These are phyloP conservation scores for Alcis repandata DNA, from an alignment of 2,888 invertebrate species.

Conservation along the genomic window DNA sequence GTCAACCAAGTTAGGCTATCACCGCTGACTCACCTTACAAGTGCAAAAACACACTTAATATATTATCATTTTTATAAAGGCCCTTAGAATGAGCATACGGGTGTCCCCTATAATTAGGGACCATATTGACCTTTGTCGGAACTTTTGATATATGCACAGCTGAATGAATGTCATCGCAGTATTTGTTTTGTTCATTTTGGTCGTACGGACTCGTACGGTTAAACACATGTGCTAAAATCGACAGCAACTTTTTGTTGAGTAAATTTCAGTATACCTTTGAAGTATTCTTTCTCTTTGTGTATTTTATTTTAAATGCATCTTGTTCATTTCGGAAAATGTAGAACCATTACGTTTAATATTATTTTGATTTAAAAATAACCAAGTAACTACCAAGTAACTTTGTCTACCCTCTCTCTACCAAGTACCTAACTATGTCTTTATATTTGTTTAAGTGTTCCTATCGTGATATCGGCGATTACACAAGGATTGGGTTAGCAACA, in stretches of 20 bases:
- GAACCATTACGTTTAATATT: too few relatives aligned
- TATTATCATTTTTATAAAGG: conserved; percentile 43
- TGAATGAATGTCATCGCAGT: conserved; percentile 39
- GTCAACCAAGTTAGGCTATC: conserved; percentile 70
- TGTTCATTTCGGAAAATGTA: neutral
- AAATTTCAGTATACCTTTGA: neutral
- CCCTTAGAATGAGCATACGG: conserved; percentile 44
- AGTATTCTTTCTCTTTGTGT: neutral
- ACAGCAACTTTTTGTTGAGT: neutral
- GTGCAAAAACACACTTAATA: conserved; percentile 33
- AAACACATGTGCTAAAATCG: conserved; percentile 36
- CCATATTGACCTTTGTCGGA: conserved; percentile 53
- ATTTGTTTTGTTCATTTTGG: conserved; percentile 41
- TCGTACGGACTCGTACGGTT: conserved; percentile 11
- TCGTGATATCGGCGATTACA: conserved; percentile 10
- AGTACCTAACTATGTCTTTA: neutral
- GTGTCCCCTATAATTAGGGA: conserved; percentile 49
- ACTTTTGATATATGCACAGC: conserved; percentile 42
- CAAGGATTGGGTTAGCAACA: conserved; percentile 38
- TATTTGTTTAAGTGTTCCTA: conserved; percentile 10
- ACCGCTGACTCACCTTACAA: conserved; percentile 67
- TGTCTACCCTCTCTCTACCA: too few relatives aligned
- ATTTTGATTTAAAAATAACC: too few relatives aligned
- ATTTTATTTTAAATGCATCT: neutral
- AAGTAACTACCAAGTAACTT: too few relatives aligned